Percentiles rank a stretch among this genome's conserved stretches.
Evolutionary conservation across 2,888 invertebrate species (phyloP).

Genomic region (Lottia scabra): DNA sequence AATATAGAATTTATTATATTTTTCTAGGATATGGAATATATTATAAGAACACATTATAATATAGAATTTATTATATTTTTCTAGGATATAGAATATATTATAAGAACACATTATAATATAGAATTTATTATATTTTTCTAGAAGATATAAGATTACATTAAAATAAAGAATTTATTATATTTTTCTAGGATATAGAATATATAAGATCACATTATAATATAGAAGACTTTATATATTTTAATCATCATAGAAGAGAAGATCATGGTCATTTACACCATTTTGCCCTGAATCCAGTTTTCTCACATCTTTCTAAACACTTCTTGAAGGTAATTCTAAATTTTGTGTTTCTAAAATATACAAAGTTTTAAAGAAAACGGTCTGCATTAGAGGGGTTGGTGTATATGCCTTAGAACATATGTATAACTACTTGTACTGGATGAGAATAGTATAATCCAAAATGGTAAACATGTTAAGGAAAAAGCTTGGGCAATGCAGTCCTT

Average conservation of each 20-base stretch:
- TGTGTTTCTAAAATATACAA: not conserved
- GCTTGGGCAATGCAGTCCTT: too few species aligned
- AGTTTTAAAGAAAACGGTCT: too few species aligned
- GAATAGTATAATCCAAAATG: too few species aligned
- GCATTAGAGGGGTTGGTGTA: too few species aligned
- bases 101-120: too few species aligned
- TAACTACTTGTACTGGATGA: too few species aligned
- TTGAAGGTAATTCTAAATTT: conserved; percentile 70
- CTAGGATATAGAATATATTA: too few species aligned
- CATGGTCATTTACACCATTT: conserved; percentile 68
- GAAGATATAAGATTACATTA: not conserved
- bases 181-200: conserved; percentile 67
- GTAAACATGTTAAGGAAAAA: too few species aligned
- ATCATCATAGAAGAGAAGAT: conserved; percentile 67
- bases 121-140: too few species aligned
- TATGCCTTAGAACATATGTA: too few species aligned
- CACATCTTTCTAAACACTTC: conserved; percentile 66
- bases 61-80: conserved; percentile 70
- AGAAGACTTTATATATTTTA: conserved; percentile 70
- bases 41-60: conserved; percentile 68
- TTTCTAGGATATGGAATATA: conserved; percentile 68
- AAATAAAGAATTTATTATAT: not conserved
- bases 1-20: conserved; percentile 2
- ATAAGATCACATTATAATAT: conserved; percentile 70
- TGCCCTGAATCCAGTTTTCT: conserved; percentile 68